These are phyloP conservation scores for Cranoglanis bouderius DNA, from an alignment of 2,113 vertebrate species.

Conservation along the genomic window DNA sequence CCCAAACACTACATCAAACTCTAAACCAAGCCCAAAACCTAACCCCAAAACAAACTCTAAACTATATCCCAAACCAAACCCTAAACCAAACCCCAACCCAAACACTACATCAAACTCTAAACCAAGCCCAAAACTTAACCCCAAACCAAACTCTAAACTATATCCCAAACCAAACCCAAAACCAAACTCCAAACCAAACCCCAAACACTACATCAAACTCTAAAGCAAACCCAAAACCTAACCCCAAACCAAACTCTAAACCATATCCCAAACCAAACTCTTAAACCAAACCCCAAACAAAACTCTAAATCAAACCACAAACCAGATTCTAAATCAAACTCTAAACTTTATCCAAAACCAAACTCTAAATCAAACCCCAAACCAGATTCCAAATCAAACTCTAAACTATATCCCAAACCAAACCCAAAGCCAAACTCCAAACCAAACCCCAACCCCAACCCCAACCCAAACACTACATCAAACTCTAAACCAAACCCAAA, in stretches of 20 bases:
- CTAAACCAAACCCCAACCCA: neutral
- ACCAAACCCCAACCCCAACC: too few relatives aligned
- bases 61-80: neutral
- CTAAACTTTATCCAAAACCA: too few relatives aligned
- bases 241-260: neutral
- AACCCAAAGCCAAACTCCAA: neutral
- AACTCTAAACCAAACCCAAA: neutral
- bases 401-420: neutral
- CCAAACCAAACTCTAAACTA: neutral
- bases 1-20: too few relatives aligned
- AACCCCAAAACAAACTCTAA: neutral
- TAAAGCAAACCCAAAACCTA: neutral
- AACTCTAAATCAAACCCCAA: neutral
- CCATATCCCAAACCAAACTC: neutral
- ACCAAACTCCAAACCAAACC: neutral
- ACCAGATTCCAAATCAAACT: neutral
- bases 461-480: neutral
- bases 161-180: neutral
- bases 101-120: neutral
- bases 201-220: neutral
- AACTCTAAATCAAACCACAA: neutral
- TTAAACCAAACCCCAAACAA: neutral
- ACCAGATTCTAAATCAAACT: too few relatives aligned
- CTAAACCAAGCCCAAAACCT: neutral
- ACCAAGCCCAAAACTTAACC: neutral